A percentile compares a stretch with the other conserved stretches of the same genome.
phyloP scores from a whole-genome alignment of 2,113 vertebrate genomes.

The Tauraco erythrolophus region DNA sequence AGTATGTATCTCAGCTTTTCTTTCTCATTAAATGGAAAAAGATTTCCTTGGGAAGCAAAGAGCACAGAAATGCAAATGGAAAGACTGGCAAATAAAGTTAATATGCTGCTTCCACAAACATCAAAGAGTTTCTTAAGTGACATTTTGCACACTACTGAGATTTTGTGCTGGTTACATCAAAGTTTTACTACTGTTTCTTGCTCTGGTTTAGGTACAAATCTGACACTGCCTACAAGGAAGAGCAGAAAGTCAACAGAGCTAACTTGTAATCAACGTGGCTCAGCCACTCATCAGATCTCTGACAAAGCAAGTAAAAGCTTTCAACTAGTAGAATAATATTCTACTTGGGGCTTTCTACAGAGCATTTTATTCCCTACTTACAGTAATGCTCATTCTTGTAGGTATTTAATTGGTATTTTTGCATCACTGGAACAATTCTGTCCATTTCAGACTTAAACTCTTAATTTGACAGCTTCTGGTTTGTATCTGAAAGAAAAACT shows the following conservation, averaged over 20 bases:
- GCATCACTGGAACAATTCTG: background rate
- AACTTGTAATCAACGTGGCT: background rate
- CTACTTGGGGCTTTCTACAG: background rate
- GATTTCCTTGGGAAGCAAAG: constrained; percentile 37
- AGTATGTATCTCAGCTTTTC: background rate
- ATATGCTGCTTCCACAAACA: background rate
- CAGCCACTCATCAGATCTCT: background rate
- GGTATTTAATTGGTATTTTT: background rate
- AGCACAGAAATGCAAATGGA: constrained; percentile 54
- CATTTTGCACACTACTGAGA: background rate
- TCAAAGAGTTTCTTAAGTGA: constrained; percentile 35
- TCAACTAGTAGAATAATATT: background rate
- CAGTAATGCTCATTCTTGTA: background rate
- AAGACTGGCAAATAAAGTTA: constrained; percentile 18
- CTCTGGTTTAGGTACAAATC: background rate
- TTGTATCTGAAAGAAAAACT: background rate
- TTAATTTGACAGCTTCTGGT: background rate
- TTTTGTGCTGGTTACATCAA: background rate
- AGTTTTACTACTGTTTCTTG: background rate
- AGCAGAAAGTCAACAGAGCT: background rate
- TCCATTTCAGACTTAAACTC: background rate
- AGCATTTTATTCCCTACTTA: background rate
- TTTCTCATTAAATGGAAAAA: constrained; percentile 45
- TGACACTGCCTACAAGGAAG: background rate
- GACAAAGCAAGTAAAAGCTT: background rate